These are phyloP conservation scores for Neosilurus hyrtlii DNA, from an alignment of 2,797 vertebrate species.

Conservation along the genomic window DNA sequence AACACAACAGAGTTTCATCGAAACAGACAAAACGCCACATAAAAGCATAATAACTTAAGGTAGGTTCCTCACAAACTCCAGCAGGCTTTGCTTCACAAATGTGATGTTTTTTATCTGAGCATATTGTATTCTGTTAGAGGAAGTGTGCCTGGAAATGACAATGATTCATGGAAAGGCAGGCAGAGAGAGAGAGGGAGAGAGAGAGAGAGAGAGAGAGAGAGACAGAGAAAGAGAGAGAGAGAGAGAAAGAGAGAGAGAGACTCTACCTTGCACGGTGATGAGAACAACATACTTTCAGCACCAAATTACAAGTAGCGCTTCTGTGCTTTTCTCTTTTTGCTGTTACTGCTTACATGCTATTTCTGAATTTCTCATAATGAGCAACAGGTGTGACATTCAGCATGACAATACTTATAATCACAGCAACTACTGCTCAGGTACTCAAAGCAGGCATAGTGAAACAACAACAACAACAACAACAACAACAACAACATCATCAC, in stretches of 20 bases:
- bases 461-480: neutral
- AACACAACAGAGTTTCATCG: neutral
- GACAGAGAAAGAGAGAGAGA: neutral
- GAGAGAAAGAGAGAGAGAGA: neutral
- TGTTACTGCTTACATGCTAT: neutral
- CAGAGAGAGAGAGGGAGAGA: slow-evolving; percentile 1
- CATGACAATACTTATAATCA: slow-evolving; percentile 30
- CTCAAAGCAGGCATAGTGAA: neutral
- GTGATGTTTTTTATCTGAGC: neutral
- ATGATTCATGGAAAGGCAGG: neutral
- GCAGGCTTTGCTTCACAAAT: neutral
- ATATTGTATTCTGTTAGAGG: neutral
- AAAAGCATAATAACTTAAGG: neutral
- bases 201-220: neutral
- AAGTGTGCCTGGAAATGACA: slow-evolving; percentile 2
- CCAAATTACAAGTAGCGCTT: slow-evolving; percentile 10
- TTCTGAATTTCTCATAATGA: slow-evolving; percentile 32
- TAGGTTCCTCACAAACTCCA: neutral
- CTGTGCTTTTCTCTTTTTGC: slow-evolving; percentile 9
- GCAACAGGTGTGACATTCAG: slow-evolving; percentile 42
- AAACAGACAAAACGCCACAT: neutral
- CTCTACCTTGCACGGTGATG: neutral
- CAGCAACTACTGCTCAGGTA: slow-evolving; percentile 24
- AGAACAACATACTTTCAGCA: slow-evolving; percentile 15
- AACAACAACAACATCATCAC: neutral